Base-by-base conservation (phyloP, 2,797 vertebrate genomes). In the Tiaroga cobitis region DNA sequence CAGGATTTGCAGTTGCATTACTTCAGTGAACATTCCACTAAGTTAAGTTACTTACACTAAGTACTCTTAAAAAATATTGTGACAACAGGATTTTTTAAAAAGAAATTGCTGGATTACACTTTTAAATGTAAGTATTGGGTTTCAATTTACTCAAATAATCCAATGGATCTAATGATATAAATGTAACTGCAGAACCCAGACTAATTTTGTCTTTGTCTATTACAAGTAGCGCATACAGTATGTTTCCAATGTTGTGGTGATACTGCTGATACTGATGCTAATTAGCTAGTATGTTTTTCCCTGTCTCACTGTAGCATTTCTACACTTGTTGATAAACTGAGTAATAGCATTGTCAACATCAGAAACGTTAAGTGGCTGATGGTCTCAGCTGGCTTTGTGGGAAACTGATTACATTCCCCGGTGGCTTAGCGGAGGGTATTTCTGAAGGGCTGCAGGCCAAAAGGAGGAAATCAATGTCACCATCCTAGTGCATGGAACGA, bases 281-380 rank as follows among this genome's bases (percentile, higher is more conserved):
- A 87, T 90, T 84, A 88, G 10, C 65, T 34, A 80, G 61, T 49
- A 34, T 80, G 63, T 67, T 80, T 19, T 79, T 65, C 26, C 37
- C 56, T 41, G n/a, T 79, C 4, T 46, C 61, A 49, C 61, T 54
- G 87, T 37, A 88, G 92, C 41, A 51, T 93, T 91, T 92, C 68
- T 75, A 43, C 83, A 89, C 74, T 77, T 72, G 81, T 73, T 89
- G 84, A 85, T 89, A 91, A 46, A 88, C 83, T 67, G 87, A 92
- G 81, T 89, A 90, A 94, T 90, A 91, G 88, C 89, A 84, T 92
- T 89, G 88, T 92, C 90, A 87, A 85, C 86, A 92, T 92, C 91
- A 89, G 86, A 91, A 90, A 87, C 86, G 86, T 89, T 93, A 93
- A 94, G 93, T 92, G 91, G 84, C 43, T 68, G 89, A 90, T 89